phyloP scores from a whole-genome alignment of 2,888 invertebrate genomes.

The Patella depressa region DNA sequence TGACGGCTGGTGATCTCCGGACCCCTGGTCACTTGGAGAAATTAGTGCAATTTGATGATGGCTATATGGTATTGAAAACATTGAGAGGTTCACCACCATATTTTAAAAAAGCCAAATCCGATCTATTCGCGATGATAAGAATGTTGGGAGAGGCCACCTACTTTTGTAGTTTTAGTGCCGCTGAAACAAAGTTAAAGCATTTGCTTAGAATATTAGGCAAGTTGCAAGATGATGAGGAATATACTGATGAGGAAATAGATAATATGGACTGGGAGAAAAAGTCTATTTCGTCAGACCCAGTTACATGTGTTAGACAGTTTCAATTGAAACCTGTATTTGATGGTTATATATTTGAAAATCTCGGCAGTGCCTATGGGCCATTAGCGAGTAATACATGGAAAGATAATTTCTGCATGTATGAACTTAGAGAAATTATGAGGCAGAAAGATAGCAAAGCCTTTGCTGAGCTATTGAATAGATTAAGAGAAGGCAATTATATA shows the following conservation, averaged over 20 bases:
- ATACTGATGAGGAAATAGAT: conserved; percentile 26
- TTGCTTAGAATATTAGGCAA: neutral
- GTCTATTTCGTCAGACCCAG: conserved; percentile 44
- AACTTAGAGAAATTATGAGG: conserved; percentile 23
- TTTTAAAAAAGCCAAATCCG: too few relatives aligned
- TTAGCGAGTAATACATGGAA: conserved; percentile 12
- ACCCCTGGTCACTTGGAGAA: too few relatives aligned
- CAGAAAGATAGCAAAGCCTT: conserved; percentile 37
- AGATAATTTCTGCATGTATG: conserved; percentile 35
- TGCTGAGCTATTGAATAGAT: conserved; percentile 42
- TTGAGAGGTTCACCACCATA: too few relatives aligned
- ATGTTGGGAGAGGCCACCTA: conserved; percentile 1
- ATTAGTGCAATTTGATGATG: too few relatives aligned
- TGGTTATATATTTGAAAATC: too few relatives aligned
- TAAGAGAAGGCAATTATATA: conserved; percentile 35
- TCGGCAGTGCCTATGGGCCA: conserved; percentile 19
- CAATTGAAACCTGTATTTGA: too few relatives aligned
- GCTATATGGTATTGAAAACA: too few relatives aligned
- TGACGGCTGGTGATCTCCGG: too few relatives aligned
- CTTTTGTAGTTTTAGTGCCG: conserved; percentile 35
- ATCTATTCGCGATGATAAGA: too few relatives aligned
- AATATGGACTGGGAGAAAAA: conserved; percentile 38
- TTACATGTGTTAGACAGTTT: conserved; percentile 44
- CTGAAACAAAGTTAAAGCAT: conserved; percentile 32
- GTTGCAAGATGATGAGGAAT: conserved; percentile 29